Base-by-base conservation (phyloP, 2,888 invertebrate genomes). In the Lepidocyrtoides sp. region DNA sequence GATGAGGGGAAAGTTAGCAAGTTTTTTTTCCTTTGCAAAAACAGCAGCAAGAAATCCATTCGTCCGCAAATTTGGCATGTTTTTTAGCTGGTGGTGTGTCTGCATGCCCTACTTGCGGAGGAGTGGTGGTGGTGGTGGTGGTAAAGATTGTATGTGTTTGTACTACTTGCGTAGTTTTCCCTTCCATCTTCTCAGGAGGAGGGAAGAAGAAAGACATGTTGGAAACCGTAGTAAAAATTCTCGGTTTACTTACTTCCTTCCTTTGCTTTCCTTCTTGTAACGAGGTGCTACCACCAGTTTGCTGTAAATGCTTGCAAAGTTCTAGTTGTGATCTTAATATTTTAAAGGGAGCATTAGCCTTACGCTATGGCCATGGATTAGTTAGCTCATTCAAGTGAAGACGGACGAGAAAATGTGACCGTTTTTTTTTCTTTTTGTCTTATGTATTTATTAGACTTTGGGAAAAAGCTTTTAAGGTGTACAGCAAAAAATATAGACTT, bases 321-420 rank as follows among this genome's bases (percentile, higher is more conserved):
- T 26, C 66, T 86, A 17, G 26, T 81, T 81, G 48, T 17, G 23
- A 72, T n/a, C 32, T 60, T 29, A 44, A 2, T 4, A 54, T 60
- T 90, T 84, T 90, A 54, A 77, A 57, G 66, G 69, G 75, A 89
- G 81, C 83, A 85, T 85, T 90, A 84, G 90, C 60, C 60, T 90
- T 79, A 79, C 84, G 84, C n/a, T n/a, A n/a, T n/a, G n/a, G n/a
- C n/a, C n/a, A n/a, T n/a, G n/a, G 90, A 84, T 90, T 84, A 90
- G 90, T 90, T 79, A 79, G 90, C 60, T 72, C 79, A 85, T 90
- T 90, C 66, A 84, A 90, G 84, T 54, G 90, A 66, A 84, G 48
- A 82, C 29, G 75, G 63, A 77, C 51, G 48, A 60, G 36, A 44
- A 44, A 60, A 75, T 57, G 77, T 60, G 75, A 77, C 60, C 29